Evolutionary conservation across 64 coral and sea anemone species (phyloP).

Genomic region (Acropora yongei): DNA sequence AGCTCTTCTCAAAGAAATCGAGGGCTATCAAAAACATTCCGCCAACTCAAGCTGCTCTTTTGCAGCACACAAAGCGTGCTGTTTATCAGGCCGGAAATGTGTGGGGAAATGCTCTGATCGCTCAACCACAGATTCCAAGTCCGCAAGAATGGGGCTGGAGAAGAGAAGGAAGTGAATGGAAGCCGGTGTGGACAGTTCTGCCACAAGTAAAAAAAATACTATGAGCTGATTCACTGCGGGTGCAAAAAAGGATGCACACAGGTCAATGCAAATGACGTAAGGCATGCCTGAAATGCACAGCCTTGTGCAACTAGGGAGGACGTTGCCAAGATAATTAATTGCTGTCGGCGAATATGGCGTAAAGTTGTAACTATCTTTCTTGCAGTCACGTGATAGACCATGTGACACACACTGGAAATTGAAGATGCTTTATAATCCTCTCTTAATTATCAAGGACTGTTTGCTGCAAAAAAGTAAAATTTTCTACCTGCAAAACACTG

Average conservation of each 20-base stretch:
- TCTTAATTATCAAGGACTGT: no score
- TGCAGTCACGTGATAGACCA: no score
- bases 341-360: no score
- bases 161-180: constrained; percentile 13
- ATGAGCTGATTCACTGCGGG: neutral
- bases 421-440: no score
- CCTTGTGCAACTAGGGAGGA: constrained; percentile 35
- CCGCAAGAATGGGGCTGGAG: constrained; percentile 9
- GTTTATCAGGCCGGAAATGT: neutral
- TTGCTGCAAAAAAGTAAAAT: no score
- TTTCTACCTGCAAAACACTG: no score
- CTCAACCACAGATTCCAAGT: neutral
- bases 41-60: neutral
- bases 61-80: neutral
- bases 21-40: neutral
- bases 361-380: no score
- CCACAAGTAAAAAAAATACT: neutral
- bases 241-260: constrained; percentile 52
- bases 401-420: no score
- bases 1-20: constrained; percentile 10
- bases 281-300: constrained; percentile 37
- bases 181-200: neutral
- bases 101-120: neutral
- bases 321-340: constrained; percentile 24
- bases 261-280: constrained; percentile 41